Evolutionary conservation across 2,797 vertebrate genomes (phyloP), one percentile per base, ranked within the genome.

Genomic region (Paedocypris micromegethes): DNA sequence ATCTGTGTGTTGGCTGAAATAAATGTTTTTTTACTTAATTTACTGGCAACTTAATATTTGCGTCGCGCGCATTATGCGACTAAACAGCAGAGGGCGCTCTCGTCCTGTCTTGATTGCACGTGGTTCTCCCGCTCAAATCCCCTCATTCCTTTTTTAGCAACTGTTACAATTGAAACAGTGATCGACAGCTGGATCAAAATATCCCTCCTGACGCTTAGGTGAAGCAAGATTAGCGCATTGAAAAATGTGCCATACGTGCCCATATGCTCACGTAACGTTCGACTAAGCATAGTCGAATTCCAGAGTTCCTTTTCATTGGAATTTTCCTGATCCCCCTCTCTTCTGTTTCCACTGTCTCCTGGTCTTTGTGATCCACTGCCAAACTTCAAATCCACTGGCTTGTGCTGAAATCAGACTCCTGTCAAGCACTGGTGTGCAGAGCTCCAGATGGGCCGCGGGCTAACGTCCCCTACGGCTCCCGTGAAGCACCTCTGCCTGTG

Each of bases 401-500:
- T 58, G 68, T 74, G 66, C 66, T 65, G 62, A 68, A 67, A 60
- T 70, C 63, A 57, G 8, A 47, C 9, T 52, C 61, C 51, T 67
- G 38, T 67, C 73, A 65, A 60, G 73, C 51, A 63, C 8, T 64
- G 70, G 58, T 44, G 70, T 55, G 39, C 53, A 70, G 50, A 68
- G 61, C 64, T 74, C 70, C 70, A 73, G 73, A 72, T 75, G 73
- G 67, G 67, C 46, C 71, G 55, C 38, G 43, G 62, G 66, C 68
- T 64, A 70, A 65, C 47, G 39, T 60, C 64, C n/a, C 59, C 53
- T 9, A 49, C 47, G 69, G 61, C 68, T 64, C 47, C 37, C 38
- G 58, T 66, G 69, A 64, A 47, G 52, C 49, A 66, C 55, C 63
- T 72, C 57, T 68, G 54, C 66, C 71, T 40, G 60, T 59, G 64